Evolutionary conservation across 2,797 vertebrate genomes (phyloP).

Genomic region (Orientallactaga sibirica): DNA sequence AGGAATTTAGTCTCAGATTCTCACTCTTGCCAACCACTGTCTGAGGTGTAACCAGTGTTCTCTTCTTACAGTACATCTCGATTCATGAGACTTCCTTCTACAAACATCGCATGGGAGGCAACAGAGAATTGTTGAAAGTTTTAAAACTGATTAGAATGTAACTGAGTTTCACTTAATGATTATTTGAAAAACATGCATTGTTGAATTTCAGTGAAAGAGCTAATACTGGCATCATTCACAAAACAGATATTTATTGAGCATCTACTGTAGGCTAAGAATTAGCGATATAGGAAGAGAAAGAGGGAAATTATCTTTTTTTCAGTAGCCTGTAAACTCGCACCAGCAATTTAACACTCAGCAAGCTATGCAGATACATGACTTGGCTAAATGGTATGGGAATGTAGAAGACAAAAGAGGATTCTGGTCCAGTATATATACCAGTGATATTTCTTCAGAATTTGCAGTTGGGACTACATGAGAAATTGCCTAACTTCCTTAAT

Average conservation of each 20-base stretch:
- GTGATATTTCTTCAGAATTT: not conserved
- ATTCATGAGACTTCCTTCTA: not conserved
- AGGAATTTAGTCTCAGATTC: not conserved
- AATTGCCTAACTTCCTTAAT: not conserved
- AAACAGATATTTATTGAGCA: slow-evolving; percentile 31
- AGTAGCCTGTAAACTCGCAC: not conserved
- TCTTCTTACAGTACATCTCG: not conserved
- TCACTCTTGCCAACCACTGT: not conserved
- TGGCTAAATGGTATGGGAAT: not conserved
- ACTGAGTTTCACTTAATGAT: slow-evolving; percentile 35
- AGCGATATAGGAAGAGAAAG: not conserved
- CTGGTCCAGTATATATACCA: not conserved
- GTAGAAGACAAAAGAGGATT: not conserved
- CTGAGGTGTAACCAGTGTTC: not conserved
- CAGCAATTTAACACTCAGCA: not conserved
- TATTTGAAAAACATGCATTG: slow-evolving; percentile 7
- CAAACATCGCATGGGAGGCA: not conserved
- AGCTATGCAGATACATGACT: not conserved
- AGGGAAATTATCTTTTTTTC: not conserved
- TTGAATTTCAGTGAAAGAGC: slow-evolving; percentile 33
- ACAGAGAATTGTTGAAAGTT: slow-evolving; percentile 10
- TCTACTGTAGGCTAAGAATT: not conserved
- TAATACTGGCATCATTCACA: slow-evolving; percentile 1
- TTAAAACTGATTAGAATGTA: slow-evolving; percentile 41
- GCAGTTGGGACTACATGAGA: not conserved